Percentiles rank a stretch among this genome's conserved stretches.
phyloP scores from a whole-genome alignment of 2,113 vertebrate species.

The Andinoacara biseriatus region DNA sequence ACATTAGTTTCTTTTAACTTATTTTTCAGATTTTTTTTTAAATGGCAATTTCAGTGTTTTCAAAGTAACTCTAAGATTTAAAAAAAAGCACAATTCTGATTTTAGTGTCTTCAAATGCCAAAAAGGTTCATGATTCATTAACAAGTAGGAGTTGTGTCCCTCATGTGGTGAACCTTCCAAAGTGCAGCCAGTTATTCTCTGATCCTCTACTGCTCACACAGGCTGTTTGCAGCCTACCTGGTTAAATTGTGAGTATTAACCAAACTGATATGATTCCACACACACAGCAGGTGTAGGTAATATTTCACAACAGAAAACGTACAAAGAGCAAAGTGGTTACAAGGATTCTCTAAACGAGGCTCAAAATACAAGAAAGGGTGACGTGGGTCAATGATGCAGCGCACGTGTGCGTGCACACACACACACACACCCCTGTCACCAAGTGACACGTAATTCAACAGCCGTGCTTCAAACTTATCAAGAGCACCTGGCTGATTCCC shows the following conservation, averaged over 20 bases:
- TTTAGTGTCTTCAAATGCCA: neutral
- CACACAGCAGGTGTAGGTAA: neutral
- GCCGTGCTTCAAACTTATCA: constrained; percentile 54
- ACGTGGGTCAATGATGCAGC: neutral
- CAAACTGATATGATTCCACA: neutral
- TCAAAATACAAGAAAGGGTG: neutral
- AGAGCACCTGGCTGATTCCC: constrained; percentile 79
- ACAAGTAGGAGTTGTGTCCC: constrained; percentile 44
- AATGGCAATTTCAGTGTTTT: neutral
- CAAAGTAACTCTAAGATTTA: neutral
- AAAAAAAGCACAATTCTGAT: neutral
- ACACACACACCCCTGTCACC: neutral
- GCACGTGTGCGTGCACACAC: neutral
- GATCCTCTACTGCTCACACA: neutral
- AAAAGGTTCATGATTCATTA: neutral
- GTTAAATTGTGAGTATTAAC: neutral
- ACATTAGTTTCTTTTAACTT: neutral
- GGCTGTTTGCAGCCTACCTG: neutral
- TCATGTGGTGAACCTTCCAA: constrained; percentile 57
- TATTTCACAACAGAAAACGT: neutral
- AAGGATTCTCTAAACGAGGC: neutral
- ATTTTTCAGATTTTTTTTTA: neutral
- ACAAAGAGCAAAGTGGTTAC: neutral
- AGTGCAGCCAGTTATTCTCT: constrained; percentile 30
- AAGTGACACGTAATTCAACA: constrained; percentile 77